Conservation (phyloP, 2,888 invertebrate species). For the Catocala sponsa region DNA sequence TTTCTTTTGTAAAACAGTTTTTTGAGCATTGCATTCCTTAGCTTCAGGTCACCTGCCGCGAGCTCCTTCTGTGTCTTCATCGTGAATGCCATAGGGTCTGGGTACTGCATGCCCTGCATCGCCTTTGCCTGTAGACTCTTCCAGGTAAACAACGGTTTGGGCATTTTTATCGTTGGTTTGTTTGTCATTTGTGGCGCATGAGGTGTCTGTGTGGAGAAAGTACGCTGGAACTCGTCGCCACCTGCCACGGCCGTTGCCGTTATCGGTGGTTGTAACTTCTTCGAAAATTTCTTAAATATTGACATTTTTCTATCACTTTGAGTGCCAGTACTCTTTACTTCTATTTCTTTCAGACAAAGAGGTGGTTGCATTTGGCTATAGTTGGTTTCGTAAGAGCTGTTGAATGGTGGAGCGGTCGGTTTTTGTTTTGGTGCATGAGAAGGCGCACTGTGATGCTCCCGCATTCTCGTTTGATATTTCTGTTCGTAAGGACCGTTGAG, state of each 20-base stretch:
- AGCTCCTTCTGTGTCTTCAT: slow-evolving; percentile 69
- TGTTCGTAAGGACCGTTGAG: slow-evolving; percentile 31
- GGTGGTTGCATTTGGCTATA: slow-evolving; percentile 61
- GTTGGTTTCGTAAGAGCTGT: slow-evolving; percentile 48
- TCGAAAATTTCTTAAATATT: slow-evolving; percentile 69
- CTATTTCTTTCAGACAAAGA: slow-evolving; percentile 78
- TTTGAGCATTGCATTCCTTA: slow-evolving; percentile 73
- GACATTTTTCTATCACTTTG: slow-evolving; percentile 78
- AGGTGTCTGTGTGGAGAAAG: slow-evolving; percentile 56
- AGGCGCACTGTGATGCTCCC: slow-evolving; percentile 29
- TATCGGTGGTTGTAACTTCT: slow-evolving; percentile 58
- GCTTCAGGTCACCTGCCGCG: slow-evolving; percentile 67
- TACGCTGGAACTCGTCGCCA: slow-evolving; percentile 46
- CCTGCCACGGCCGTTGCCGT: slow-evolving; percentile 22
- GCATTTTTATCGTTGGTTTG: slow-evolving; percentile 18
- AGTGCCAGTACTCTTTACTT: slow-evolving; percentile 78
- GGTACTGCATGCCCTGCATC: slow-evolving; percentile 29
- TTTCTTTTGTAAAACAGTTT: slow-evolving; percentile 77
- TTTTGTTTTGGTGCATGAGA: slow-evolving; percentile 36
- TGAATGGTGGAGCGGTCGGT: slow-evolving; percentile 50
- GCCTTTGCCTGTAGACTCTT: slow-evolving; percentile 64
- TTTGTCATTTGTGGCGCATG: slow-evolving; percentile 8
- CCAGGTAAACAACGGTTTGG: slow-evolving; percentile 64
- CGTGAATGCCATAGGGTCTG: slow-evolving; percentile 60
- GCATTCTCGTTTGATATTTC: slow-evolving; percentile 16